phyloP scores from a whole-genome alignment of 2,888 invertebrate species.

The Andrena bucephala region DNA sequence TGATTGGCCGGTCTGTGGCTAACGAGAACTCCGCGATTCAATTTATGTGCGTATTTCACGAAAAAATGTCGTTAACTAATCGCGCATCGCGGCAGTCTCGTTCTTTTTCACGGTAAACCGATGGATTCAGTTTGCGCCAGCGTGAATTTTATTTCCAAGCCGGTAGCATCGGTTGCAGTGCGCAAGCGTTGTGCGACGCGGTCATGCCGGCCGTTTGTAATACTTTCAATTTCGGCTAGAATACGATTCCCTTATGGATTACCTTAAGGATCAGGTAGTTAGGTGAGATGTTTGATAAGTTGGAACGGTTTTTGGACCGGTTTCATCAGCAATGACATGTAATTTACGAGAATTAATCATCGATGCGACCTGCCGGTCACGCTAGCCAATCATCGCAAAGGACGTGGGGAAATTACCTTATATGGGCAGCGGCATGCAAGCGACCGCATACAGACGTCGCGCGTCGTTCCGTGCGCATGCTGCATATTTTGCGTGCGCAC shows the following conservation, averaged over 20 bases:
- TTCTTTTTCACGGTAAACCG: constrained; percentile 10
- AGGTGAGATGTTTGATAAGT: not conserved
- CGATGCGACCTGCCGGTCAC: constrained; percentile 74
- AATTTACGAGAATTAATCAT: constrained; percentile 76
- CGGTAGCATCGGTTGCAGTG: constrained; percentile 61
- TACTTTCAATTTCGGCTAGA: constrained; percentile 68
- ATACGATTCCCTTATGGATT: constrained; percentile 35
- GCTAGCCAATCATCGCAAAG: constrained; percentile 83
- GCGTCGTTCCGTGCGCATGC: constrained; percentile 68
- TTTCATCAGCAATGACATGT: constrained; percentile 34
- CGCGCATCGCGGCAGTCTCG: not conserved
- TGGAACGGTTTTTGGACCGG: not conserved
- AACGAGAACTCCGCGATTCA: constrained; percentile 55
- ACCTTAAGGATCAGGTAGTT: not conserved
- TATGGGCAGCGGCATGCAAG: constrained; percentile 83
- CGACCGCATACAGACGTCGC: constrained; percentile 65
- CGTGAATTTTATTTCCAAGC: constrained; percentile 49
- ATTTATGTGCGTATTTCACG: constrained; percentile 1
- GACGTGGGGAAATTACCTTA: constrained; percentile 86
- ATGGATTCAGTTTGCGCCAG: not conserved
- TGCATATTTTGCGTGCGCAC: constrained; percentile 54
- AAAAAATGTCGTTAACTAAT: constrained; percentile 12
- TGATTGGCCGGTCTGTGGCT: constrained; percentile 53
- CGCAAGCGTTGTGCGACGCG: constrained; percentile 59
- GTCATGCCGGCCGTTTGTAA: constrained; percentile 61